Percentiles rank a stretch among this genome's conserved stretches.
These are phyloP conservation scores for Micromesistius poutassou DNA, from an alignment of 2,797 vertebrate species.

Conservation along the genomic window DNA sequence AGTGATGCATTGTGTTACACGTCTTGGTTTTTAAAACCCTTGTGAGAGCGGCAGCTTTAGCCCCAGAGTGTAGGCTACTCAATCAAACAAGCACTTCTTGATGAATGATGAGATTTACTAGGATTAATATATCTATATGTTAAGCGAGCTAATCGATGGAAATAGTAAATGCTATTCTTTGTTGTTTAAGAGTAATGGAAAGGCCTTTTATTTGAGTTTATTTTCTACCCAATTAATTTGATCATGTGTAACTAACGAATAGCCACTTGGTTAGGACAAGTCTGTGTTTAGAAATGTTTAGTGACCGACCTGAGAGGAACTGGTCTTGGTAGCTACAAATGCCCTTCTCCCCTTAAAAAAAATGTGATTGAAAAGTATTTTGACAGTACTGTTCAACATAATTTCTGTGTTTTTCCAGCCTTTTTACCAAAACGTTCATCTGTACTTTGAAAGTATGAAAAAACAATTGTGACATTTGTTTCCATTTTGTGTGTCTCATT, in stretches of 20 bases:
- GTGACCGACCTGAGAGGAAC: background rate
- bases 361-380: background rate
- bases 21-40: background rate
- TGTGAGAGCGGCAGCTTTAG: background rate
- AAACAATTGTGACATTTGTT: background rate
- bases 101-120: background rate
- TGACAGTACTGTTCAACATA: background rate
- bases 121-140: conserved; percentile 2
- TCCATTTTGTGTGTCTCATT: background rate
- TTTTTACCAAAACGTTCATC: background rate
- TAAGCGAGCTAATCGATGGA: background rate
- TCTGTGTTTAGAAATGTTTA: background rate
- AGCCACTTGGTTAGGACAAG: background rate
- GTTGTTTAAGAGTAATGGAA: background rate
- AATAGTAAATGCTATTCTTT: background rate
- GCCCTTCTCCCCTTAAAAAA: background rate
- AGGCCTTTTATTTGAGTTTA: background rate
- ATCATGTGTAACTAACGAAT: background rate
- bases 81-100: background rate
- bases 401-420: background rate
- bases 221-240: background rate
- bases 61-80: background rate
- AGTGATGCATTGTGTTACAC: background rate
- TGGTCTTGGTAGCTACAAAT: background rate
- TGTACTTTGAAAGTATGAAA: background rate